Evolutionary conservation across 64 coral and sea anemone species (phyloP).

Genomic region (Exaiptasia diaphana): DNA sequence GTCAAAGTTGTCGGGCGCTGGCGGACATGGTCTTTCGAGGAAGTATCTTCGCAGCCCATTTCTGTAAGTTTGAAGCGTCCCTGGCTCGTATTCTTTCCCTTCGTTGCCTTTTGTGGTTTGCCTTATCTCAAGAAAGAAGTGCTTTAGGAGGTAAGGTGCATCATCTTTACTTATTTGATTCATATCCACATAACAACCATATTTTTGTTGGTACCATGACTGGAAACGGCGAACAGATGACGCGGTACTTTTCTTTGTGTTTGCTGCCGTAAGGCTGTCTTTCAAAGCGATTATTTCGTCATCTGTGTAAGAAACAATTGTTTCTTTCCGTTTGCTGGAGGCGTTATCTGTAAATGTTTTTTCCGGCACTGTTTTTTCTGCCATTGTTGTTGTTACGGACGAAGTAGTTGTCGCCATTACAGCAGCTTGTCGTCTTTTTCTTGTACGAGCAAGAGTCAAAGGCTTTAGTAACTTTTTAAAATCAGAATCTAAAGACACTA

Average conservation of each 20-base stretch:
- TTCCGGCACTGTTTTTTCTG: too few relatives aligned
- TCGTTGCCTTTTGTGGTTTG: constrained; percentile 22
- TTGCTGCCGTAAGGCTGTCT: constrained; percentile 21
- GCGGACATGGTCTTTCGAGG: constrained; percentile 16
- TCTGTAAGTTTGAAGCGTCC: constrained; percentile 47
- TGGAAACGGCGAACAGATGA: constrained; percentile 14
- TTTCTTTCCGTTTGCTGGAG: too few relatives aligned
- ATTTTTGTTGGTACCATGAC: constrained; percentile 28
- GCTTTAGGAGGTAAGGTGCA: constrained; percentile 17
- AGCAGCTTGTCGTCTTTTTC: too few relatives aligned
- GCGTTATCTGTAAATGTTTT: not conserved
- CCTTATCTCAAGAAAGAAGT: constrained; percentile 25
- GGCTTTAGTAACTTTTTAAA: too few relatives aligned
- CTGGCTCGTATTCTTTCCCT: constrained; percentile 42
- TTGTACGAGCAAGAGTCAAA: too few relatives aligned
- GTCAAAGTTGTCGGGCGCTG: constrained; percentile 46
- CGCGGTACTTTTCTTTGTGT: constrained; percentile 39
- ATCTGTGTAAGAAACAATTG: not conserved
- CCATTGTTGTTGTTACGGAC: too few relatives aligned
- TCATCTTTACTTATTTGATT: constrained; percentile 26
- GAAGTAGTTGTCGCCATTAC: too few relatives aligned
- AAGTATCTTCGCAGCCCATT: constrained; percentile 56
- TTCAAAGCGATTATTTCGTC: constrained; percentile 36
- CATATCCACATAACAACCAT: constrained; percentile 17
- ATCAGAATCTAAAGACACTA: too few relatives aligned